Evolutionary conservation across 2,888 invertebrate species (phyloP), one percentile per base, ranked within the genome.

Genomic region (Eupelmus urozonus): DNA sequence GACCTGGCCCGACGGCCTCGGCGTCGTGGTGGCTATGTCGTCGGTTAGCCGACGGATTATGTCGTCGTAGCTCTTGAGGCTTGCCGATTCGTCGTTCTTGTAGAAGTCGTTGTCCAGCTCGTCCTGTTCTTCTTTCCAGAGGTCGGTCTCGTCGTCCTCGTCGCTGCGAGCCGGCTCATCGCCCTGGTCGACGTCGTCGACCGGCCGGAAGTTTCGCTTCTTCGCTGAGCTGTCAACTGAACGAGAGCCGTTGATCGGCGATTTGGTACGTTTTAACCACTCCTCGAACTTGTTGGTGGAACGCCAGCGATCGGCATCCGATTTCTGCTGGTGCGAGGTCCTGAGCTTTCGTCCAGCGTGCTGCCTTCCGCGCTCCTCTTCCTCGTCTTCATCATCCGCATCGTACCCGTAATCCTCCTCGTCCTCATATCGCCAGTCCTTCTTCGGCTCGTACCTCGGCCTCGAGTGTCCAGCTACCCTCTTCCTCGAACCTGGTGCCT

Each of bases 11-110:
- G 82, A 20, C 13, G 82, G 78, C 27, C 81, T 82, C 1, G 82
- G 71, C 5, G 82, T 81, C 16, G 72, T 71, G 3, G 84, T 82
- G 13, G 84, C 84, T 9, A 1, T 34, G 4, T 84, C 82, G 16
- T 84, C 83, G 25, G 87, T 88, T 40, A 89, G 81, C 27, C 85
- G 84, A 49, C 85, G 84, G 69, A 89, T 89, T 45, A 89, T 88
- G n/a, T 89, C 89, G 60, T 89, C 89, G 82, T 85, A 89, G 1
- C 85, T 87, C 75, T 84, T 85, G 73, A 87, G 73, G 11, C 70
- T 85, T 81, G 71, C 25, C 27, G 82, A 82, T 40, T 82, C 77
- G 18, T 85, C 83, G 65, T 67, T 81, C 55, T 83, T 84, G 69
- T 85, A 83, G 16, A 85, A 86, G 78, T 87, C 84, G n/a, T 83